Percentiles rank a stretch among this genome's conserved stretches.
Evolutionary conservation across 2,113 vertebrate genomes (phyloP).

Genomic region (Peromyscus polionotus): DNA sequence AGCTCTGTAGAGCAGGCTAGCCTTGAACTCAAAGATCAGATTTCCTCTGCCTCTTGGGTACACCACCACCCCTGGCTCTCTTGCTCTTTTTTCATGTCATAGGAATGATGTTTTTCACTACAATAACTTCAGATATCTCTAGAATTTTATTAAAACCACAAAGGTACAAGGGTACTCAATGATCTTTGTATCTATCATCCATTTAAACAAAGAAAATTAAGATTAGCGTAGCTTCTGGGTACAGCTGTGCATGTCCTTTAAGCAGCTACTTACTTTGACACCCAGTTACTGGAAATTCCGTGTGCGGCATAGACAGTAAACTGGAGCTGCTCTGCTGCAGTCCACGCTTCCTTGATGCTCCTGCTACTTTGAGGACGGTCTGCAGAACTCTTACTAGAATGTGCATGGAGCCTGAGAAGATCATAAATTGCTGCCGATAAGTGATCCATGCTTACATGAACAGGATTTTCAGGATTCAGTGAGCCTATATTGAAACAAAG

Average conservation of each 20-base stretch:
- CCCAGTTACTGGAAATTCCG: slow-evolving; percentile 93
- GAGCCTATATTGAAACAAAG: slow-evolving; percentile 83
- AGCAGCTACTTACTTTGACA: slow-evolving; percentile 93
- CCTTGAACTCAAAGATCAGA: neutral
- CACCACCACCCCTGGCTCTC: neutral
- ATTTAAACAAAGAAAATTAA: slow-evolving; percentile 53
- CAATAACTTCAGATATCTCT: slow-evolving; percentile 28
- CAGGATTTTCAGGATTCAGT: slow-evolving; percentile 85
- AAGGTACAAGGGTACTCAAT: neutral
- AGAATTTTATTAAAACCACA: slow-evolving; percentile 54
- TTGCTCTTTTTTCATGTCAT: slow-evolving; percentile 13
- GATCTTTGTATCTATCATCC: neutral
- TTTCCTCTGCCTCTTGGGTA: neutral
- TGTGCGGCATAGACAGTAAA: slow-evolving; percentile 96
- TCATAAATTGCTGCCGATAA: slow-evolving; percentile 93
- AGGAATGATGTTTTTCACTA: slow-evolving; percentile 13
- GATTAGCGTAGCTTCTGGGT: slow-evolving; percentile 4
- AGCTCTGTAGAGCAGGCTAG: neutral
- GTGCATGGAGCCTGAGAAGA: slow-evolving; percentile 92
- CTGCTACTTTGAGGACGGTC: slow-evolving; percentile 72
- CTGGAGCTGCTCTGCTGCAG: slow-evolving; percentile 94
- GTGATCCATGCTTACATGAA: slow-evolving; percentile 90
- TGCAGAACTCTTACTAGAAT: slow-evolving; percentile 84
- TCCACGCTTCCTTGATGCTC: slow-evolving; percentile 91
- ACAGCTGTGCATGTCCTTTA: neutral